These are phyloP conservation scores for Notamacropus eugenii DNA, from an alignment of 2,797 vertebrate species.

Conservation along the genomic window DNA sequence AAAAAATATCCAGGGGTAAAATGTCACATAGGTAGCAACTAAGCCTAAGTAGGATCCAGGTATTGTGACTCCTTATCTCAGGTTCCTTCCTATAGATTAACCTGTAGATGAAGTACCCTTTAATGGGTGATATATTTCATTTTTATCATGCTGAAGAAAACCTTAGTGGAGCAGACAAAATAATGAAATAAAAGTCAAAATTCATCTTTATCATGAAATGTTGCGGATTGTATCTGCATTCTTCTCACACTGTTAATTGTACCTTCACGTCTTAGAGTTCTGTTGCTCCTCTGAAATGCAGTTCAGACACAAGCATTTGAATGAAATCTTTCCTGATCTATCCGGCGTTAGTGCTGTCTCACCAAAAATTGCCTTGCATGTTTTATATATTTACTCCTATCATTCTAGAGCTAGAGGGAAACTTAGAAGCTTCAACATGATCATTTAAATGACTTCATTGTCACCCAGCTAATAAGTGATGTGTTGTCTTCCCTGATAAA, in stretches of 20 bases:
- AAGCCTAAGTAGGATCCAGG: background rate
- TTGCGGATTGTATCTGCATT: background rate
- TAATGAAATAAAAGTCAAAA: constrained; percentile 44
- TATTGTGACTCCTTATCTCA: background rate
- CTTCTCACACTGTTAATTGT: background rate
- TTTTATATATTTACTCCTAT: background rate
- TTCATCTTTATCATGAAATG: background rate
- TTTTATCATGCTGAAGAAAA: constrained; percentile 34
- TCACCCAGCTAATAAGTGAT: background rate
- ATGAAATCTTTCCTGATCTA: background rate
- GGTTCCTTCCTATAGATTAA: background rate
- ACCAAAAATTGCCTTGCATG: background rate
- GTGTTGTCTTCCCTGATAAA: background rate
- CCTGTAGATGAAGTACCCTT: background rate
- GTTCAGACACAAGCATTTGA: background rate
- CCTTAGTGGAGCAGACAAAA: constrained; percentile 20
- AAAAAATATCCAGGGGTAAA: background rate
- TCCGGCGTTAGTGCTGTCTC: background rate
- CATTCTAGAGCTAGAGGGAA: background rate
- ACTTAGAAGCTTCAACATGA: background rate
- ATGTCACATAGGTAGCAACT: background rate
- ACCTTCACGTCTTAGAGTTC: background rate
- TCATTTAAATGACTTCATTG: background rate
- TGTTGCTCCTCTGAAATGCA: background rate
- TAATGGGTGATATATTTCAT: background rate